A percentile compares a stretch with the other conserved stretches of the same genome.
Conservation (phyloP, 2,888 invertebrate species). For the Diaperis boleti region DNA sequence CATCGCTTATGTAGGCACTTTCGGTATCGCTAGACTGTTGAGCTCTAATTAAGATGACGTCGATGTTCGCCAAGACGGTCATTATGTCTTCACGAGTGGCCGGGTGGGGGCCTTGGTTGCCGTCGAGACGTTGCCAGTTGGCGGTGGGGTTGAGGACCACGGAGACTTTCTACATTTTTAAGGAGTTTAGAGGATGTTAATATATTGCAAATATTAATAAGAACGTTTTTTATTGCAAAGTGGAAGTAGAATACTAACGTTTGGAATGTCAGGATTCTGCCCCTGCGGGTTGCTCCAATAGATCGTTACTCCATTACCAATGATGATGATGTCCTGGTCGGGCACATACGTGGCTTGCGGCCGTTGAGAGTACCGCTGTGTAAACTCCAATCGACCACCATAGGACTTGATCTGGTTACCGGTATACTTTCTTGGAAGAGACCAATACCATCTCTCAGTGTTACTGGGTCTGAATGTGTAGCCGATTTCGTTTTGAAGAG, state of each 20-base stretch:
- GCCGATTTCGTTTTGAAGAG: constrained; percentile 73
- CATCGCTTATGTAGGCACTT: constrained; percentile 81
- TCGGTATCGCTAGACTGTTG: constrained; percentile 76
- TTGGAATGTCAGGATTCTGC: constrained; percentile 69
- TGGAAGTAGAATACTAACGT: constrained; percentile 70
- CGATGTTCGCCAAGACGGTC: constrained; percentile 85
- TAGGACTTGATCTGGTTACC: constrained; percentile 88
- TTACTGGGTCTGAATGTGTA: constrained; percentile 69
- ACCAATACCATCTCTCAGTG: constrained; percentile 77
- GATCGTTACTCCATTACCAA: constrained; percentile 81
- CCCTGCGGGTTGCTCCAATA: constrained; percentile 79
- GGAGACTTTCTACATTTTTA: constrained; percentile 69
- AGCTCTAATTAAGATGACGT: constrained; percentile 86
- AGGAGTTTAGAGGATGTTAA: no score
- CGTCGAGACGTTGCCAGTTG: constrained; percentile 74
- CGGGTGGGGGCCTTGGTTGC: constrained; percentile 68
- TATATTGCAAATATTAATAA: no score
- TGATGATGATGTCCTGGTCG: constrained; percentile 86
- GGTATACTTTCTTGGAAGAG: constrained; percentile 76
- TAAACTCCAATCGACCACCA: constrained; percentile 84
- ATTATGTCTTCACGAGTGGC: constrained; percentile 87
- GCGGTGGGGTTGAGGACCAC: constrained; percentile 74
- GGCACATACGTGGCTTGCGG: constrained; percentile 69
- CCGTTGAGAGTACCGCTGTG: constrained; percentile 74
- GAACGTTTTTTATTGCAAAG: no score